A percentile compares a stretch with the other conserved stretches of the same genome.
Evolutionary conservation across 2,797 vertebrate genomes (phyloP).

Genomic region (Semaprochilodus insignis): DNA sequence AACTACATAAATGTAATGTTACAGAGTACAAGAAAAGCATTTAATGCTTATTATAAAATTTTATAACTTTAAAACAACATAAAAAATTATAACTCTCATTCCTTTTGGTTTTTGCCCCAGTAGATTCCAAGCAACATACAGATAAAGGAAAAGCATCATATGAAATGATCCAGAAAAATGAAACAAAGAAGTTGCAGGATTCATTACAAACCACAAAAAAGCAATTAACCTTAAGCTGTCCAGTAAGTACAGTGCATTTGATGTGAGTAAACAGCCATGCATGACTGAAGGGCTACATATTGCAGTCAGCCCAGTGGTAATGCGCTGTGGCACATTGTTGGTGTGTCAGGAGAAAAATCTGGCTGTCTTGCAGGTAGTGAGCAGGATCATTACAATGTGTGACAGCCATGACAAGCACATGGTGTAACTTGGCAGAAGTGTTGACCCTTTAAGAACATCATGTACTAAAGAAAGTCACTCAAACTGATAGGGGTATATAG

Average conservation of each 20-base stretch:
- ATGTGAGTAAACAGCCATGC: background rate
- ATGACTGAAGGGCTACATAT: background rate
- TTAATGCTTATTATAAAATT: background rate
- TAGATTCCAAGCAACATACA: background rate
- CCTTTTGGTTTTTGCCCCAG: background rate
- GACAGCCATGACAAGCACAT: background rate
- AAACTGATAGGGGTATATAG: too few relatives aligned
- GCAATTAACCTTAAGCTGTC: background rate
- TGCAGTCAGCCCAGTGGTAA: background rate
- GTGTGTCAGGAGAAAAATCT: background rate
- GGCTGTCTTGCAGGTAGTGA: background rate
- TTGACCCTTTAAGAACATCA: background rate
- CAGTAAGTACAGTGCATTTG: too few relatives aligned
- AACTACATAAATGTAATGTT: background rate
- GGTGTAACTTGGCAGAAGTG: too few relatives aligned
- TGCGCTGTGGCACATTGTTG: background rate
- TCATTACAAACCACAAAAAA: background rate
- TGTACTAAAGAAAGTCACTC: background rate
- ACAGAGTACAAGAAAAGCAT: background rate
- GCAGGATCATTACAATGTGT: background rate
- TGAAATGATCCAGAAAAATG: background rate
- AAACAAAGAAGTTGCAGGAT: background rate
- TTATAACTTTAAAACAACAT: too few relatives aligned
- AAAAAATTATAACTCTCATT: background rate
- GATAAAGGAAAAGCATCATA: background rate